Evolutionary conservation across 2,113 vertebrate genomes (phyloP).

Genomic region (Propithecus coquereli): DNA sequence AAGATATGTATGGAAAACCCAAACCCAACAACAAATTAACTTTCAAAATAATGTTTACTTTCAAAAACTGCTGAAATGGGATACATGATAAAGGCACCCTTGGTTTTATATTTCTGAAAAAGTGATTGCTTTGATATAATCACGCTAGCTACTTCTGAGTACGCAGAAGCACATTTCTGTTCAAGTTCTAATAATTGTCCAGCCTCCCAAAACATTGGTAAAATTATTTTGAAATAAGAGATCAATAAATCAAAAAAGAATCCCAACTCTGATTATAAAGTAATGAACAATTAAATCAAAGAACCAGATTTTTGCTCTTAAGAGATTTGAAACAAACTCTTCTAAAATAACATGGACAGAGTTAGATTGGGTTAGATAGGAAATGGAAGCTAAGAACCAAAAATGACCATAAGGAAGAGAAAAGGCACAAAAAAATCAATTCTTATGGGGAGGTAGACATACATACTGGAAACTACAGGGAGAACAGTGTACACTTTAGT

Average conservation of each 20-base stretch:
- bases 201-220: background rate
- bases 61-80: background rate
- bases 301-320: background rate
- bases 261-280: background rate
- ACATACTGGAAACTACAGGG: background rate
- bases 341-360: background rate
- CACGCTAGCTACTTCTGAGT: background rate
- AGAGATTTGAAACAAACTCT: slow-evolving; percentile 6
- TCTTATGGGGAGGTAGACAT: background rate
- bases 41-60: slow-evolving; percentile 1
- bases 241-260: slow-evolving; percentile 32
- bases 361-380: background rate
- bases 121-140: background rate
- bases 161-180: background rate
- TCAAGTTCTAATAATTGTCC: slow-evolving; percentile 1
- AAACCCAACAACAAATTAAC: background rate
- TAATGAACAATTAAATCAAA: slow-evolving; percentile 17
- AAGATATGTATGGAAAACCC: background rate
- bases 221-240: background rate
- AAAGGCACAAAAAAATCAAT: background rate
- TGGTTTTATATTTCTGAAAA: background rate
- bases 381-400: background rate
- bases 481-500: background rate
- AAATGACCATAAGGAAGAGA: background rate
- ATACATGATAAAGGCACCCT: background rate